phyloP scores from a whole-genome alignment of 64 coral and sea anemone genomes.

The Acropora tenuis region DNA sequence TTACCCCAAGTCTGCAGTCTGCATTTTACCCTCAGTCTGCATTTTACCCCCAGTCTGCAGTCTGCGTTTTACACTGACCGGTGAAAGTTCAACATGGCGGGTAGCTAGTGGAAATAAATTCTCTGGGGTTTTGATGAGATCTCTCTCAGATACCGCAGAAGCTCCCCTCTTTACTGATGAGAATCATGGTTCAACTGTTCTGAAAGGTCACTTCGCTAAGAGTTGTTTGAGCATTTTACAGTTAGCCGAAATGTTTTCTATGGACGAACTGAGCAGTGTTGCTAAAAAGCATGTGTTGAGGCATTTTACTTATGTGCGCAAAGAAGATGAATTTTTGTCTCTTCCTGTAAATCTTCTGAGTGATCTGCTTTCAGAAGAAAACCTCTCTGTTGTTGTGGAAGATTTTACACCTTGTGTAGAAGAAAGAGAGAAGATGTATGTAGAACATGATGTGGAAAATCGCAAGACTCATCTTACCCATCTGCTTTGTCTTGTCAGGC shows the following conservation, averaged over 20 bases:
- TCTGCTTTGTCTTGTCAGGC: conserved; percentile 59
- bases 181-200: conserved; percentile 22
- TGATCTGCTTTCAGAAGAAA: conserved; percentile 61
- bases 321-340: conserved; percentile 50
- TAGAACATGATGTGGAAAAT: conserved; percentile 57
- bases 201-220: neutral
- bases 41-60: neutral
- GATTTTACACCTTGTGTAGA: conserved; percentile 18
- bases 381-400: conserved; percentile 59
- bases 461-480: conserved; percentile 35
- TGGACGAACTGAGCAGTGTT: conserved; percentile 46
- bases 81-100: neutral
- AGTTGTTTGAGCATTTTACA: conserved; percentile 49
- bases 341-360: conserved; percentile 49
- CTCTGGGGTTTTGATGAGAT: conserved; percentile 18
- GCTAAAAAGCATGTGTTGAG: conserved; percentile 48
- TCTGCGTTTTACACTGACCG: too few relatives aligned
- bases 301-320: conserved; percentile 58
- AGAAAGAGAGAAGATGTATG: conserved; percentile 74
- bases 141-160: conserved; percentile 39
- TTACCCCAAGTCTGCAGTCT: conserved; percentile 6
- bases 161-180: conserved; percentile 1
- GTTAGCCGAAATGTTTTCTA: conserved; percentile 59
- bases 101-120: neutral
- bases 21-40: conserved; percentile 42